Evolutionary conservation across 2,113 vertebrate genomes (phyloP), one percentile per base, ranked within the genome.

Genomic region (Limnothrissa miodon): DNA sequence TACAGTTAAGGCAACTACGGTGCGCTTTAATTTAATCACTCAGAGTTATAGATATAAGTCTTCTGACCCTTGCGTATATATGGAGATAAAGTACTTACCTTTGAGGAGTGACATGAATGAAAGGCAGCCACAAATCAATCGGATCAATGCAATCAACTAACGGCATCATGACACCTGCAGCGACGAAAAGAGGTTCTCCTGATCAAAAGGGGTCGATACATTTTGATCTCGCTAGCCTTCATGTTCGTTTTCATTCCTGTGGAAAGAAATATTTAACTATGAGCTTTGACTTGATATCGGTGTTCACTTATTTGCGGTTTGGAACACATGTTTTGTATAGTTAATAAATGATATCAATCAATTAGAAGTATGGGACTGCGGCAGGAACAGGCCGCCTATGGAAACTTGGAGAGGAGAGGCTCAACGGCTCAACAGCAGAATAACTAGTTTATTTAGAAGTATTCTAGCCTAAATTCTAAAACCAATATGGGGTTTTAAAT

Each of bases 1-100:
- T 89, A 85, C 79, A 74, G 86, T 84, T 84, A 42, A 83, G 66
- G 45, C 53, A 74, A 29, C 29, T 15, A 81, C 85, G 44, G 80
- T 74, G 45, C 83, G 84, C 89, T 89, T 90, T 90, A 74, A 86
- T 89, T 88, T 87, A 90, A 91, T 90, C 89, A 89, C 86, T 78
- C 62, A 56, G 78, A 80, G 48, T 79, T 46, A 86, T 89, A 80
- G 91, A 93, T 90, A 91, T 88, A 90, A 87, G 79, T 25, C 83
- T 81, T 45, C 84, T 79, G 86, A 86, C 82, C 87, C 84, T 70
- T 19, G 88, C 90, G 90, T 92, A 88, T 90, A 93, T 89, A 87
- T 91, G 86, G 86, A 90, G 86, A 92, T 93, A 91, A 93, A 93
- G 90, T 92, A 92, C 92, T 92, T 91, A 92, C 91, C 90, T 92